Percentiles rank a stretch among this genome's conserved stretches.
Evolutionary conservation across 2,113 vertebrate species (phyloP).

Genomic region (Rattus norvegicus): DNA sequence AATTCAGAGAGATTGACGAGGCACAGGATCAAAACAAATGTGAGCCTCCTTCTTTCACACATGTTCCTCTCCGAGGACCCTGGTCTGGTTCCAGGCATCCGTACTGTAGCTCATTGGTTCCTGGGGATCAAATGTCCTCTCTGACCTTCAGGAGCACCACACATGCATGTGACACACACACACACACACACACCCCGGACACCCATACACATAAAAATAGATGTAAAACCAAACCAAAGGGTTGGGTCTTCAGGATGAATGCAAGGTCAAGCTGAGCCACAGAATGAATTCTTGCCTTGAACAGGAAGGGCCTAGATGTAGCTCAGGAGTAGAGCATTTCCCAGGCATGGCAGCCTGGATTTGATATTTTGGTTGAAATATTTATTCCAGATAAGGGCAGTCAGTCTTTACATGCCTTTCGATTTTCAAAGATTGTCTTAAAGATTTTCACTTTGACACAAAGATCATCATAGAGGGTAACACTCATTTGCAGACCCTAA

Average conservation of each 20-base stretch:
- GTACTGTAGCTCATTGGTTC: neutral
- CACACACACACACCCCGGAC: no score
- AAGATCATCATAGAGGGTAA: neutral
- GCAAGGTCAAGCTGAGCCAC: no score
- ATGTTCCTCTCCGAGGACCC: neutral
- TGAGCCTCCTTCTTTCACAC: neutral
- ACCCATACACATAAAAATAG: no score
- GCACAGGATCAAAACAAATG: neutral
- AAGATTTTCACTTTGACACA: neutral
- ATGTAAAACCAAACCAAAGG: no score
- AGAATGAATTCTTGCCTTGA: neutral
- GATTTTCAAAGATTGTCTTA: conserved; percentile 12
- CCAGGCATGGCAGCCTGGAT: neutral
- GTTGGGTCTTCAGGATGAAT: neutral
- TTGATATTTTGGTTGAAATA: neutral
- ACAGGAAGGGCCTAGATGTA: neutral
- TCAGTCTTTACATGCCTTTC: neutral
- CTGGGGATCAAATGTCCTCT: neutral
- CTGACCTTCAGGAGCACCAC: neutral
- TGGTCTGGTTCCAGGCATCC: neutral
- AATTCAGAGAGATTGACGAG: neutral
- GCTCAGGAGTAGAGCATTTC: neutral
- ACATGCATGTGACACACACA: neutral
- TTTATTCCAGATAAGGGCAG: neutral
- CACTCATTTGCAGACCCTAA: neutral